Percentiles rank a stretch among this genome's conserved stretches.
These are phyloP conservation scores for Chrysaora quinquecirrha DNA, from an alignment of 30 jellyfish, hydroid and myxozoan species.

Conservation along the genomic window DNA sequence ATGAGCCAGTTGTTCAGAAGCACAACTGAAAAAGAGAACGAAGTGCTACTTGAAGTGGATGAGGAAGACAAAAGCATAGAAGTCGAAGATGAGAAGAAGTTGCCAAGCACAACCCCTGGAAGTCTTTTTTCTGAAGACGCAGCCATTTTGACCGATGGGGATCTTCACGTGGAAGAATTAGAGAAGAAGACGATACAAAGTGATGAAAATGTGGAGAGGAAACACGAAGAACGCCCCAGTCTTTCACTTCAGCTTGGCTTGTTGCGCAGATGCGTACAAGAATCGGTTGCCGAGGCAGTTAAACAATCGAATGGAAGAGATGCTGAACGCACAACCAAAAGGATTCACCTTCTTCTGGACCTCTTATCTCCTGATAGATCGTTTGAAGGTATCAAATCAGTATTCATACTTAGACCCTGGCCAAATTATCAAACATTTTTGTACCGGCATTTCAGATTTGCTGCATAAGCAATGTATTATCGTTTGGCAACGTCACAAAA, in stretches of 20 bases:
- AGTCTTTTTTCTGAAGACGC: background rate
- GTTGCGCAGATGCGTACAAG: constrained; percentile 43
- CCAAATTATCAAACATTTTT: too few species aligned
- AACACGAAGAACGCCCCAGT: background rate
- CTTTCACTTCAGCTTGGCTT: constrained; percentile 40
- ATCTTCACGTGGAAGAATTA: background rate
- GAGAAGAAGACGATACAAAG: background rate
- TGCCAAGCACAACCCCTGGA: too few species aligned
- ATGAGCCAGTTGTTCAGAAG: constrained; percentile 46
- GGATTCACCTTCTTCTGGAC: constrained; percentile 46
- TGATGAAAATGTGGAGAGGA: background rate
- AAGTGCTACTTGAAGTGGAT: background rate
- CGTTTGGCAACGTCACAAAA: too few species aligned
- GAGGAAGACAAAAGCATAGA: background rate
- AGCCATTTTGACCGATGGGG: background rate
- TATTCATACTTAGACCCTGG: background rate
- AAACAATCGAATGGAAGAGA: background rate
- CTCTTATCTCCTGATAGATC: constrained; percentile 28
- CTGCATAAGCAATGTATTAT: too few species aligned
- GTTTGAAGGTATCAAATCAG: constrained; percentile 3
- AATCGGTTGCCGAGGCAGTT: constrained; percentile 21
- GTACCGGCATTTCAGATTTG: too few species aligned
- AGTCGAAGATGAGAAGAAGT: background rate
- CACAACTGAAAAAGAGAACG: background rate
- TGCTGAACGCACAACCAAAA: constrained; percentile 25